Evolutionary conservation across 2,113 vertebrate genomes (phyloP).

Genomic region (Takifugu bimaculatus): DNA sequence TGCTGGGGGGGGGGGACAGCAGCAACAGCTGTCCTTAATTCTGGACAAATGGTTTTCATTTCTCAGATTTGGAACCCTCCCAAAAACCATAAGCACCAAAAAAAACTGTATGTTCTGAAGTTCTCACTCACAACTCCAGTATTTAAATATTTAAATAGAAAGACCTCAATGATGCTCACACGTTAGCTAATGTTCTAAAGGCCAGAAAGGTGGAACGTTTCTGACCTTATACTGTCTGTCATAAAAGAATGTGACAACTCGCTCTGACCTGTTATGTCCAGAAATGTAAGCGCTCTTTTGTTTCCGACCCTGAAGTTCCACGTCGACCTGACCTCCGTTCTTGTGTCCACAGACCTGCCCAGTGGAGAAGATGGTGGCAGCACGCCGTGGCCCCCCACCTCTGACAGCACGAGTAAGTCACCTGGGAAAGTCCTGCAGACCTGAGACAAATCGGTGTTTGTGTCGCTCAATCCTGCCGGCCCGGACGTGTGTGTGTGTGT

Average conservation of each 20-base stretch:
- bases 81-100: constrained; percentile 4
- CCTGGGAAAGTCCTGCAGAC: neutral
- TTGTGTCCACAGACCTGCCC: constrained; percentile 56
- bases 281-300: neutral
- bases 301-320: neutral
- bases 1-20: neutral
- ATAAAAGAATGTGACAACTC: no score
- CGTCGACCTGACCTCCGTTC: neutral
- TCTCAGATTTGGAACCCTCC: constrained; percentile 3
- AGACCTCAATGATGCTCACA: no score
- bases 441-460: constrained; percentile 14
- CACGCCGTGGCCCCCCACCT: constrained; percentile 50
- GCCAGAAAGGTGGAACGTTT: no score
- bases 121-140: no score
- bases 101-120: neutral
- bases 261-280: no score
- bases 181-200: no score
- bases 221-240: no score
- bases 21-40: constrained; percentile 50
- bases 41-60: constrained; percentile 24
- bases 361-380: constrained; percentile 78
- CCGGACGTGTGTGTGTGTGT: constrained; percentile 18
- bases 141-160: no score
- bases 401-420: constrained; percentile 66
- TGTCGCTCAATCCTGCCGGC: constrained; percentile 18